Evolutionary conservation across 2,113 vertebrate species (phyloP).

Genomic region (Hipposideros armiger): DNA sequence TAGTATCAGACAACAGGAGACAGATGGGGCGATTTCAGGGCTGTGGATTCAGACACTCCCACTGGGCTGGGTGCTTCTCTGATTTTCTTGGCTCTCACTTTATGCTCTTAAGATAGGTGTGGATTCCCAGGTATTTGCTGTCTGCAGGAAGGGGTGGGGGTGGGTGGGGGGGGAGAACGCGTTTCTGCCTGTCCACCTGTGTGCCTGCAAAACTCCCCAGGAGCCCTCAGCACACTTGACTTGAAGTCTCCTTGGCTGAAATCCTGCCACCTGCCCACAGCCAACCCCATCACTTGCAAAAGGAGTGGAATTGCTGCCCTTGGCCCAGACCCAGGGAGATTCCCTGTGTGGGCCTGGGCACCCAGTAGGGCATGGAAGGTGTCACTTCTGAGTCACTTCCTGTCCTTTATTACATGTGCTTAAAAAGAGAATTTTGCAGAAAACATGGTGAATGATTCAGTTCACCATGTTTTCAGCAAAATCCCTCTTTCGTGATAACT

Average conservation of each 20-base stretch:
- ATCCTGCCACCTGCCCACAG: not conserved
- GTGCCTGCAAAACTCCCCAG: rapidly evolving
- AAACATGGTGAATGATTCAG: not conserved
- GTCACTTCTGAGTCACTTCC: not conserved
- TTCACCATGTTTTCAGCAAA: not conserved
- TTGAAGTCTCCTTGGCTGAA: not conserved
- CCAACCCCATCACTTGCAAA: rapidly evolving
- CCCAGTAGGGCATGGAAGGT: rapidly evolving
- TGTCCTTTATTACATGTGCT: not conserved
- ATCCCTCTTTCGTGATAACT: no score
- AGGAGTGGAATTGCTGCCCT: rapidly evolving
- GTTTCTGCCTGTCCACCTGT: not conserved
- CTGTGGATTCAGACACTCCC: not conserved
- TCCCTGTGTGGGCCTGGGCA: rapidly evolving
- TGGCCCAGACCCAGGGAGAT: no score
- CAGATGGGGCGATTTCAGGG: not conserved
- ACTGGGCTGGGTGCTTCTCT: not conserved
- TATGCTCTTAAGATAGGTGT: not conserved
- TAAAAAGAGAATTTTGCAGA: not conserved
- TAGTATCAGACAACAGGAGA: rapidly evolving
- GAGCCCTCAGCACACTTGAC: not conserved
- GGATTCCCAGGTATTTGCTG: not conserved
- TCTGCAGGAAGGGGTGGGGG: not conserved
- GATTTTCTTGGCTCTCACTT: not conserved
- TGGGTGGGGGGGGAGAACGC: no score